Evolutionary conservation across 2,797 vertebrate species (phyloP), one percentile per base, ranked within the genome.

Genomic region (Simalia tracyae): DNA sequence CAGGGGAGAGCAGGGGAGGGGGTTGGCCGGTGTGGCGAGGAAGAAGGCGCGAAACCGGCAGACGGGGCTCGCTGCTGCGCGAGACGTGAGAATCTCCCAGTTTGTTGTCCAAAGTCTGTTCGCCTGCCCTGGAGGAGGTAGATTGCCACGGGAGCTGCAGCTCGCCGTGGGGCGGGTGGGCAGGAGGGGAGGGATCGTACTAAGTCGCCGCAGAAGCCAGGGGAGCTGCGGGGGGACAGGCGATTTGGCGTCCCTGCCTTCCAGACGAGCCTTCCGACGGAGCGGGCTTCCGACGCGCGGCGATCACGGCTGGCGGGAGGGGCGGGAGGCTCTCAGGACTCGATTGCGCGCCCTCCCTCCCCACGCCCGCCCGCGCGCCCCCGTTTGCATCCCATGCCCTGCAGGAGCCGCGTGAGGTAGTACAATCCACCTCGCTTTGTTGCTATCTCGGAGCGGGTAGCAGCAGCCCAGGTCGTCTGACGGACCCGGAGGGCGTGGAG

Each of bases 151-250:
- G 87, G 91, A 93, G 88, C 94, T 22, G 92, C 90, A 12, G 66
- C 89, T 1, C 6, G 89, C 87, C 76, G 72, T 17, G 36, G 31
- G 36, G 72, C 36, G 72, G 50, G n/a, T 19, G 56, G 7, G 57
- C 31, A 56, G 28, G 68, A 61, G 89, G 36, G 24, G 76, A 54
- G 89, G 90, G 84, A 84, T 9, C 50, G 81, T 92, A 89, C 92
- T 63, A 94, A 94, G 94, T 89, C 64, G 93, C 89, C 89, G 88
- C 85, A 63, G 94, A n/a, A 64, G 87, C 42, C 84, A 36, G 91
- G 93, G 89, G 91, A 46, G 89, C 64, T 12, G 26, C 46, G 42
- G 54, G 88, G 88, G 15, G 36, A 56, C 1, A 15, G 63, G 31
- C n/a, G n/a, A 26, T 60, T 85, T 64, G 59, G 57, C 84, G 19